Evolutionary conservation across 2,888 invertebrate genomes (phyloP), one percentile per base, ranked within the genome.

Genomic region (Hydrotaea diabolus): DNA sequence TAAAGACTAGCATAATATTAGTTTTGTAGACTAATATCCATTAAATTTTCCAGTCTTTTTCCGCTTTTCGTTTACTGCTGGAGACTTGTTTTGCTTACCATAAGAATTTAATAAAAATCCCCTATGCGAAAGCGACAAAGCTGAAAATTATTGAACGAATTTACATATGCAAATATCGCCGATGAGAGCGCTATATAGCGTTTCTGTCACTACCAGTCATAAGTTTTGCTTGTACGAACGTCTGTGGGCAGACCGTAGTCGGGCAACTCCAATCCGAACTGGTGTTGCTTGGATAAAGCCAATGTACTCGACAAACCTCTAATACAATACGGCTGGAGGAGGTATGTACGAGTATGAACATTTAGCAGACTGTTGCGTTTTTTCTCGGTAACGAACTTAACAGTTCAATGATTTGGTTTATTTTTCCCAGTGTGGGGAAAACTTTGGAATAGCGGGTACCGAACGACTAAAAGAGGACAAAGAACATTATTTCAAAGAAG

Each of bases 111-210:
- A 80, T 80, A 83, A 80, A 80, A 77, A 83, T 69, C 69, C 73
- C 31, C 26, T 66, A 31, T 73, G 66, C 73, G 23, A 66, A 77
- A 73, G 62, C 53, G 53, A 49, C 15, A 71, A 49, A 39, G 43
- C 43, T 76, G 43, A 53, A 79, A 81, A 74, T 85, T 81, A 81
- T 81, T 81, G 62, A 85, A 79, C 23, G 59, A 79, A 85, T 85
- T 85, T 85, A 74, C 85, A 85, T 82, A 82, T 85, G 81, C 82
- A 79, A 85, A 84, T 80, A 78, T 66, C 36, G 55, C 23, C 46
- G 36, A 26, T 31, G 31, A 49, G 43, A 64, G 46, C 36, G 43
- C 75, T 17, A 19, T 19, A 49, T 15, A n/a, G 64, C 57, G 72
- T 46, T 64, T 23, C 13, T 59, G 23, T 77, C 43, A 57, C 72